Percentiles rank a stretch among this genome's conserved stretches.
Evolutionary conservation across 1,140 invertebrate species (phyloP).

Genomic region (Drosophila bocqueti): DNA sequence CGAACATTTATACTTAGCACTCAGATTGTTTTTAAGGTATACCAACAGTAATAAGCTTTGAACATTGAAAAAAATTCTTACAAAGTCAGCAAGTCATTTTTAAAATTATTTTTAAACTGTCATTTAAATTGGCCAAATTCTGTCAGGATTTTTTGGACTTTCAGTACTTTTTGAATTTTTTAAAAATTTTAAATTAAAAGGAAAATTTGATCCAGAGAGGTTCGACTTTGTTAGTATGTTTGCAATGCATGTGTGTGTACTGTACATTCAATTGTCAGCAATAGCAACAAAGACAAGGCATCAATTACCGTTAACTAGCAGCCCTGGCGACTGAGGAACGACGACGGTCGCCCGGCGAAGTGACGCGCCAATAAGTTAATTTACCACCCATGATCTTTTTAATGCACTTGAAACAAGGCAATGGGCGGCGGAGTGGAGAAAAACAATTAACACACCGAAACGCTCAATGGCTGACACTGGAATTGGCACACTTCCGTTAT

Average conservation of each 20-base stretch:
- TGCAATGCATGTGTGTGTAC: background rate
- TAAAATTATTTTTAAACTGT: no score
- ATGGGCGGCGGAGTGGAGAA: conserved; percentile 11
- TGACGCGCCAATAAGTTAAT: conserved; percentile 72
- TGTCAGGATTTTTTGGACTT: no score
- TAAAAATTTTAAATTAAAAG: background rate
- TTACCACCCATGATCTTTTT: conserved; percentile 83
- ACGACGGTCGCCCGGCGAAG: conserved; percentile 42
- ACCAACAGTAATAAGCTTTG: background rate
- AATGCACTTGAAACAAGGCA: conserved; percentile 73
- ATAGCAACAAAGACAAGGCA: conserved; percentile 59
- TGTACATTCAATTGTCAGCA: conserved; percentile 50
- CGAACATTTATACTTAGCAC: no score
- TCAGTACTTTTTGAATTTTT: background rate
- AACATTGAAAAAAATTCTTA: no score
- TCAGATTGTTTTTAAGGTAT: background rate
- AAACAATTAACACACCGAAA: conserved; percentile 77
- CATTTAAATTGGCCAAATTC: background rate
- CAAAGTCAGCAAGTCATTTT: no score
- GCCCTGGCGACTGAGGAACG: conserved; percentile 39
- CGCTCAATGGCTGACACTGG: conserved; percentile 49
- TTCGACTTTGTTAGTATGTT: background rate
- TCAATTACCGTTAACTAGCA: conserved; percentile 75
- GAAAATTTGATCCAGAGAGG: background rate
- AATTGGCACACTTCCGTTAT: conserved; percentile 75